Base-by-base conservation (phyloP, 2,888 invertebrate genomes). In the Podabrus alpinus region DNA sequence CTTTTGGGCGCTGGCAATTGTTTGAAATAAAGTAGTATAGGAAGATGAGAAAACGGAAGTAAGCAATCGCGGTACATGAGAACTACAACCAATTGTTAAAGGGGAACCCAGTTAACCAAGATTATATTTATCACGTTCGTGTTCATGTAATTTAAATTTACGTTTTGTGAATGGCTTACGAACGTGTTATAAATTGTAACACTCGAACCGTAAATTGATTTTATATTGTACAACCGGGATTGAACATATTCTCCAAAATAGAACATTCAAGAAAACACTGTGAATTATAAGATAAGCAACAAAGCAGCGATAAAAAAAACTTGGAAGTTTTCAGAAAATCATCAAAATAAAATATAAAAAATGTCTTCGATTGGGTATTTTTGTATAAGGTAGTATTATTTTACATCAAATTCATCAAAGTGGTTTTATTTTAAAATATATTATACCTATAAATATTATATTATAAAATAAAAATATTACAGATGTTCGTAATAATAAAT, bases 81-180 rank as follows among this genome's bases (percentile, higher is more conserved):
- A 72, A 66, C 72, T 21, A 59, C 61, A 72, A 66, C 45, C 75
- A 59, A 73, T 72, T 75, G 75, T 70, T 67, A 29, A 72, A 72
- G 24, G 71, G 71, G 70, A 45, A 61, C 24, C 71, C 66, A 29
- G 62, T 62, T 70, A 69, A 75, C 72, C 69, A 68, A 72, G 72
- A 72, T 75, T 75, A 75, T 75, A 75, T 69, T 72, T 76, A 76
- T 76, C 71, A 76, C 71, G 76, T 76, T 73, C 71, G 64, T 76
- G 76, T 71, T 76, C 73, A 64, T 70, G 71, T 76, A 76, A 76
- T 76, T 76, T 76, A 71, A 73, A 76, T 76, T 71, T 73, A 68
- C 71, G 66, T 68, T 70, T 69, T 21, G 11, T 71, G 76, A 76
- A 76, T 76, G 61, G 71, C 69, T 76, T 45, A 70, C 72, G 72